A percentile compares a stretch with the other conserved stretches of the same genome.
Conservation (phyloP, 2,888 invertebrate species). For the Scaptomyza polygonia region DNA sequence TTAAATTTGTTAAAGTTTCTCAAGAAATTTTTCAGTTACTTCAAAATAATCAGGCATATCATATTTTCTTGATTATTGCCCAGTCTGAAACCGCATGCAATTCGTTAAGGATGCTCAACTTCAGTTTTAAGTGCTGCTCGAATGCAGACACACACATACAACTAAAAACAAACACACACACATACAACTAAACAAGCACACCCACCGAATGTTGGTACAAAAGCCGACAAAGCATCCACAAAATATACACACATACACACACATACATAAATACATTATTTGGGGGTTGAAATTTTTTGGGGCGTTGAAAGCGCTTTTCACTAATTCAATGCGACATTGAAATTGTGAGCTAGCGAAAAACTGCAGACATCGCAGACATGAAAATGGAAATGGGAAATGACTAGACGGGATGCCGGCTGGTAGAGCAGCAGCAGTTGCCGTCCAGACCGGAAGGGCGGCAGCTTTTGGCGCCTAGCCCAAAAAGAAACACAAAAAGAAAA, state of each 20-base stretch:
- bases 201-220: conserved; percentile 20
- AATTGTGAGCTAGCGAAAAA: conserved; percentile 68
- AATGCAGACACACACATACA: conserved; percentile 56
- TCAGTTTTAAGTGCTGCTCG: conserved; percentile 62
- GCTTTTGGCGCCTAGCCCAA: conserved; percentile 57
- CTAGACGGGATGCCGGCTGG: conserved; percentile 60
- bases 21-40: neutral
- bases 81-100: conserved; percentile 62
- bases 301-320: conserved; percentile 80
- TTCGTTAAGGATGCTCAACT: conserved; percentile 68
- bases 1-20: neutral
- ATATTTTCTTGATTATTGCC: conserved; percentile 31
- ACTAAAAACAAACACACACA: conserved; percentile 17
- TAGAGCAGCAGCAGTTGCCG: neutral
- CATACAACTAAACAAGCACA: conserved; percentile 9
- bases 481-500: neutral
- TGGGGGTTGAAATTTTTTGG: conserved; percentile 68
- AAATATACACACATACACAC: neutral
- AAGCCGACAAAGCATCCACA: conserved; percentile 54
- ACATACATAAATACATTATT: conserved; percentile 35
- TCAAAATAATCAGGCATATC: conserved; percentile 19
- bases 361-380: conserved; percentile 56
- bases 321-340: conserved; percentile 83
- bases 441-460: conserved; percentile 70
- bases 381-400: conserved; percentile 32